Evolutionary conservation across 1,140 invertebrate genomes (phyloP).

Genomic region (Apolygus lucorum): DNA sequence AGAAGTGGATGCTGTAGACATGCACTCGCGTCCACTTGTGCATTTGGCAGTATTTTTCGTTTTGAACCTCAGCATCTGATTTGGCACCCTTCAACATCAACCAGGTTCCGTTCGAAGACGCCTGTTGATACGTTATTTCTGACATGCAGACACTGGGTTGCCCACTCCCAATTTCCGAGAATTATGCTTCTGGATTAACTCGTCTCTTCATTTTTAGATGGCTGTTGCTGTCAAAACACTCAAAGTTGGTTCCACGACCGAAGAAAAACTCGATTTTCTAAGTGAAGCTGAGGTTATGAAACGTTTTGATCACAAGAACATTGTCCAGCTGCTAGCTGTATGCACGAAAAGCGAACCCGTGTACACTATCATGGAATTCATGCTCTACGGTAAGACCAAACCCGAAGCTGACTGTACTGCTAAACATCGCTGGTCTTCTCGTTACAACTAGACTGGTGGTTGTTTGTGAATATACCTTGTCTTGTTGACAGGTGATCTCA

Average conservation of each 20-base stretch:
- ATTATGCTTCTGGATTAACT: too few relatives aligned
- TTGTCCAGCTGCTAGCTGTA: constrained; percentile 76
- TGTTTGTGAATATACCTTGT: not conserved
- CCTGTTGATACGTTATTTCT: too few relatives aligned
- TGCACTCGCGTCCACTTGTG: too few relatives aligned
- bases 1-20: too few relatives aligned
- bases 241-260: constrained; percentile 67
- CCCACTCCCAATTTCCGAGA: too few relatives aligned
- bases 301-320: constrained; percentile 80
- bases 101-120: too few relatives aligned
- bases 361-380: constrained; percentile 87
- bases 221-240: constrained; percentile 87
- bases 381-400: constrained; percentile 74
- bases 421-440: not conserved
- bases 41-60: too few relatives aligned
- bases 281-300: constrained; percentile 90
- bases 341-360: constrained; percentile 76
- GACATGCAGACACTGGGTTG: too few relatives aligned
- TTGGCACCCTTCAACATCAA: too few relatives aligned
- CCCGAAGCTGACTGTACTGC: not conserved
- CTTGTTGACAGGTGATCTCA: constrained; percentile 57
- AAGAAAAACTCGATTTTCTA: constrained; percentile 88
- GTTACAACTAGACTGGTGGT: too few relatives aligned
- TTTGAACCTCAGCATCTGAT: too few relatives aligned
- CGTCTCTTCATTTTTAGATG: constrained; percentile 37